A percentile compares a stretch with the other conserved stretches of the same genome.
These are phyloP conservation scores for Drosophila trichaetosa DNA, from an alignment of 2,888 invertebrate species.

Conservation along the genomic window DNA sequence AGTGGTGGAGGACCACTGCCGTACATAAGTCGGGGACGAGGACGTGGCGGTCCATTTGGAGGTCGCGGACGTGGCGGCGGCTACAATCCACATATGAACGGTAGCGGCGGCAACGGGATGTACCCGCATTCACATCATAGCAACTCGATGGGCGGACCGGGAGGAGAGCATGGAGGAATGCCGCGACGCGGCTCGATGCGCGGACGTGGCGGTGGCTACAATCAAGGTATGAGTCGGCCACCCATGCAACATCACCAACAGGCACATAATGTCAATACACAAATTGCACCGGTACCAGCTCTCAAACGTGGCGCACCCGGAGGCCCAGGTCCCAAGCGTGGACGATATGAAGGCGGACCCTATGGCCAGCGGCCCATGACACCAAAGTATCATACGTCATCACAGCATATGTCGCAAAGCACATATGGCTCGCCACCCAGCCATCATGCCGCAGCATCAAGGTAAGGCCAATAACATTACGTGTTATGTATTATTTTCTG, in stretches of 20 bases:
- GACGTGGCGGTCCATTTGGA: slow-evolving; percentile 81
- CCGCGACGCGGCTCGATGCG: slow-evolving; percentile 82
- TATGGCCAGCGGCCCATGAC: slow-evolving; percentile 83
- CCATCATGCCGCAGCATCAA: slow-evolving; percentile 77
- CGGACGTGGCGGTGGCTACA: slow-evolving; percentile 83
- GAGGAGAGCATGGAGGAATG: slow-evolving; percentile 77
- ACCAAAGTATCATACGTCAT: slow-evolving; percentile 83
- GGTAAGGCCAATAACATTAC: slow-evolving; percentile 59
- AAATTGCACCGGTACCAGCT: slow-evolving; percentile 84
- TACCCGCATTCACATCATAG: slow-evolving; percentile 71
- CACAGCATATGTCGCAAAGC: slow-evolving; percentile 78
- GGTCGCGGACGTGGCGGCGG: slow-evolving; percentile 75
- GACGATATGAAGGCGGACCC: slow-evolving; percentile 84
- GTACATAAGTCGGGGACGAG: slow-evolving; percentile 79
- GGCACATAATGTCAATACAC: slow-evolving; percentile 83
- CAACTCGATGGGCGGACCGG: slow-evolving; percentile 66
- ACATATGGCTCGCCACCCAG: slow-evolving; percentile 75
- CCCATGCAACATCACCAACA: slow-evolving; percentile 80
- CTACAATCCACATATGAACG: slow-evolving; percentile 83
- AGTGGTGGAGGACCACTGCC: slow-evolving; percentile 62
- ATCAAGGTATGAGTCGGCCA: slow-evolving; percentile 83
- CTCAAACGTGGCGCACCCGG: slow-evolving; percentile 84
- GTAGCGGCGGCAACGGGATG: slow-evolving; percentile 69
- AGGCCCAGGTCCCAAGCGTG: slow-evolving; percentile 85
- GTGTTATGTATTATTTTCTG: neutral